Evolutionary conservation across 2,888 invertebrate genomes (phyloP).

Genomic region (Pseudoips prasinana): DNA sequence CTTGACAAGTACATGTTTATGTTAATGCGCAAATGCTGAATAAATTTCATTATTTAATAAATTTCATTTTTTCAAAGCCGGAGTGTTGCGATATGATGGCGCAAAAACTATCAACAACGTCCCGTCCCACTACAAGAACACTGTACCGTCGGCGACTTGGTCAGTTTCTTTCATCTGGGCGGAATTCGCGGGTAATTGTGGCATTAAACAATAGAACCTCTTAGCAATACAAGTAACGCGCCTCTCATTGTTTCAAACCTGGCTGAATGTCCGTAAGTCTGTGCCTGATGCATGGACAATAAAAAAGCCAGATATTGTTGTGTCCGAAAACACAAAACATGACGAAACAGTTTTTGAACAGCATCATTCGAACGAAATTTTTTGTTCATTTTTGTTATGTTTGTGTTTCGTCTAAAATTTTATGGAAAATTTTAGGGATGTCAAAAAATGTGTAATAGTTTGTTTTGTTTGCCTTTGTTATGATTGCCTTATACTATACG

Average conservation of each 20-base stretch:
- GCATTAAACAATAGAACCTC: slow-evolving; percentile 81
- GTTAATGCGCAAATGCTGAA: no score
- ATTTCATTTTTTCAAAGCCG: no score
- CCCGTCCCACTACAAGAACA: slow-evolving; percentile 16
- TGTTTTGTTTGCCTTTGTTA: background rate
- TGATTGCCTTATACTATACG: no score
- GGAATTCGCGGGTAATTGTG: slow-evolving; percentile 74
- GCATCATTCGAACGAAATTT: slow-evolving; percentile 29
- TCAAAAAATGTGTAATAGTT: slow-evolving; percentile 6
- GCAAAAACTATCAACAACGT: slow-evolving; percentile 41
- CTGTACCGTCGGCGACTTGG: slow-evolving; percentile 59
- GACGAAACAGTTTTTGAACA: slow-evolving; percentile 35
- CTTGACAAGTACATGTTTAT: no score
- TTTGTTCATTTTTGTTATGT: slow-evolving; percentile 14
- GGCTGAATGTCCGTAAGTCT: slow-evolving; percentile 39
- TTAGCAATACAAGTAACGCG: slow-evolving; percentile 65
- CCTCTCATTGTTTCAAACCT: slow-evolving; percentile 51
- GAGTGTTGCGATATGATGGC: no score
- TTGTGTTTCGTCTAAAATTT: slow-evolving; percentile 23
- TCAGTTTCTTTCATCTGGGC: slow-evolving; percentile 75
- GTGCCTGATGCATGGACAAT: slow-evolving; percentile 33
- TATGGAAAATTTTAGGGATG: slow-evolving; percentile 17
- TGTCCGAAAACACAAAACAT: slow-evolving; percentile 29
- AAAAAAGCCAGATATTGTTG: slow-evolving; percentile 37
- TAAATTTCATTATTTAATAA: no score